Evolutionary conservation across 1,140 invertebrate genomes (phyloP).

Genomic region (Oryctes rhinoceros): DNA sequence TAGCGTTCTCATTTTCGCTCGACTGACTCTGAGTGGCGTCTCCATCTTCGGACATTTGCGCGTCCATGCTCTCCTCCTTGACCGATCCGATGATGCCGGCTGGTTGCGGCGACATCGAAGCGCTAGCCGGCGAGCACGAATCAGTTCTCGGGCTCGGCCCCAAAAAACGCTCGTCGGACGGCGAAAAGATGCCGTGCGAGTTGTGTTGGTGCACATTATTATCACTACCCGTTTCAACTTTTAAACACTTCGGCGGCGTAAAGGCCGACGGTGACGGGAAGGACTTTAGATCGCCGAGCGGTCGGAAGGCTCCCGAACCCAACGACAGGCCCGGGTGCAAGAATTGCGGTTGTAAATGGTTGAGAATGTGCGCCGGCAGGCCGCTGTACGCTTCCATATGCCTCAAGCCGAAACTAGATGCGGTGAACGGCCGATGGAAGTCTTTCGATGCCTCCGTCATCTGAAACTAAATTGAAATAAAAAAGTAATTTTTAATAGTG

Average conservation of each 20-base stretch:
- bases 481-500: conserved; percentile 35
- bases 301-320: conserved; percentile 58
- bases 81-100: conserved; percentile 50
- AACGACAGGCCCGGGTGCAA: conserved; percentile 61
- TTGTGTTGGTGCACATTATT: conserved; percentile 49
- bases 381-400: conserved; percentile 67
- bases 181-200: conserved; percentile 58
- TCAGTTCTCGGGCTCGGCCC: conserved; percentile 60
- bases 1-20: conserved; percentile 63
- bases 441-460: conserved; percentile 60
- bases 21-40: conserved; percentile 60
- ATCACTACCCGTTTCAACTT: conserved; percentile 61
- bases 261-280: conserved; percentile 65
- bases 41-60: conserved; percentile 63
- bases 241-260: conserved; percentile 63
- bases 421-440: conserved; percentile 60
- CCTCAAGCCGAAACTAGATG: conserved; percentile 63
- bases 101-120: conserved; percentile 62
- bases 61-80: conserved; percentile 61
- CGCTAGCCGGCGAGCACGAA: conserved; percentile 63
- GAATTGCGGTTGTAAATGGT: conserved; percentile 65
- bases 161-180: conserved; percentile 57
- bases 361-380: conserved; percentile 64
- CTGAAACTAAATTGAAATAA: conserved; percentile 54
- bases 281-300: conserved; percentile 61